A percentile compares a stretch with the other conserved stretches of the same genome.
phyloP scores from a whole-genome alignment of 2,888 invertebrate genomes.

The Linnaemya tessellans region DNA sequence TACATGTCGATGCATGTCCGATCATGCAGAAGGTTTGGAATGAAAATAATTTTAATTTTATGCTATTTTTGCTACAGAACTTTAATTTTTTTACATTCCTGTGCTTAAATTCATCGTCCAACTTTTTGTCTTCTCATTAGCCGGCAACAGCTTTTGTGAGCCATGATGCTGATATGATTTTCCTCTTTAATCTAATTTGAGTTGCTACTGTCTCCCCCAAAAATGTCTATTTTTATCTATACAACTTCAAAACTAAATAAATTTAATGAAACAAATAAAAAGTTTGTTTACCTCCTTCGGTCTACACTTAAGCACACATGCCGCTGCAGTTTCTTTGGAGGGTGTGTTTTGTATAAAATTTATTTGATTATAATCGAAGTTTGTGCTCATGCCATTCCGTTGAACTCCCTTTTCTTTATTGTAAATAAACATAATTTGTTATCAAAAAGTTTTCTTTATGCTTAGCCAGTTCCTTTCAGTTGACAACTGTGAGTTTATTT shows the following conservation, averaged over 20 bases:
- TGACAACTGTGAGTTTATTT: neutral
- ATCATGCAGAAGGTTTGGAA: no score
- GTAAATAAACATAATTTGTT: constrained; percentile 29
- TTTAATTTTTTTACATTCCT: neutral
- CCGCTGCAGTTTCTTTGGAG: neutral
- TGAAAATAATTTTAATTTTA: no score
- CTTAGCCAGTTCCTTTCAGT: neutral
- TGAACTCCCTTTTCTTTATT: neutral
- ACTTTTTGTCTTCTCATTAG: neutral
- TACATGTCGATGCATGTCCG: no score
- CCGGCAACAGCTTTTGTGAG: neutral
- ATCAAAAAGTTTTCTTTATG: neutral
- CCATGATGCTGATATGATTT: constrained; percentile 1
- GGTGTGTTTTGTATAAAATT: constrained; percentile 5
- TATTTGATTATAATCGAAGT: constrained; percentile 31
- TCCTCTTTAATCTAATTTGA: neutral
- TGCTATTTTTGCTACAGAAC: no score
- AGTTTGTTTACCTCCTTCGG: neutral
- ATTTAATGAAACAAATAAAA: constrained; percentile 35
- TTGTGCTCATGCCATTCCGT: neutral
- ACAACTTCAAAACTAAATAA: neutral
- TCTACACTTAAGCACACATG: neutral
- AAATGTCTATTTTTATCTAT: neutral
- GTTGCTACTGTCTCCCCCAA: neutral
- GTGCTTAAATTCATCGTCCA: neutral